Conservation (phyloP, 2,113 vertebrate species). For the Lagenorhynchus albirostris region DNA sequence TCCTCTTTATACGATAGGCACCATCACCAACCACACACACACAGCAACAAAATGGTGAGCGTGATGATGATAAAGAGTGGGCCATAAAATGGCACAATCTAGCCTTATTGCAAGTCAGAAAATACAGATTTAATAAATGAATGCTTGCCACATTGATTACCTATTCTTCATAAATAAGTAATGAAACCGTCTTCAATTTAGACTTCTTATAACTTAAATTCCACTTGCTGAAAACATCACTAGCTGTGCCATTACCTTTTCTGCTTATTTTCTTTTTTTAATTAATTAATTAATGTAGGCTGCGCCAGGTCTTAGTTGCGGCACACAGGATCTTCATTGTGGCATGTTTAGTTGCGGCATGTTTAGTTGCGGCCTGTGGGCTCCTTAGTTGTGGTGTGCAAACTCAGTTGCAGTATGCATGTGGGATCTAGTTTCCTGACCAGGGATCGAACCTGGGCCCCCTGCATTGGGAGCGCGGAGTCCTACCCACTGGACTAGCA, state of each 20-base stretch:
- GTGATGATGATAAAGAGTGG: not conserved
- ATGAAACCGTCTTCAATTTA: not conserved
- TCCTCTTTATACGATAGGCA: not conserved
- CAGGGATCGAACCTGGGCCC: too few species aligned
- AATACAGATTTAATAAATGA: not conserved
- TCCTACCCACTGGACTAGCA: too few species aligned
- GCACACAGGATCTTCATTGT: too few species aligned
- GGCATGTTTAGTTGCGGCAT: too few species aligned
- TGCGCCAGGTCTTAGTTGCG: rapidly evolving
- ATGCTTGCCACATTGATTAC: not conserved
- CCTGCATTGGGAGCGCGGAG: too few species aligned
- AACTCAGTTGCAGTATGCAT: too few species aligned
- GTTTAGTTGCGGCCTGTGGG: too few species aligned
- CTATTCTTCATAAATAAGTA: not conserved
- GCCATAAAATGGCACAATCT: not conserved
- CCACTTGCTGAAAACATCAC: not conserved
- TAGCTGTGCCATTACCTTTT: not conserved
- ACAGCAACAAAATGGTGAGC: not conserved
- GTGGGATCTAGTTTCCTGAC: too few species aligned
- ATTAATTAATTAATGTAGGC: too few species aligned
- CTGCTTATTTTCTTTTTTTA: not conserved
- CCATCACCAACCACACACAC: not conserved
- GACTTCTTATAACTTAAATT: not conserved
- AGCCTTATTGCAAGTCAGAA: not conserved
- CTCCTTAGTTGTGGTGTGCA: too few species aligned